Percentiles rank a stretch among this genome's conserved stretches.
Evolutionary conservation across 35 echinoderm and acorn worm species (phyloP).

Genomic region (Holothuria glaberrima): DNA sequence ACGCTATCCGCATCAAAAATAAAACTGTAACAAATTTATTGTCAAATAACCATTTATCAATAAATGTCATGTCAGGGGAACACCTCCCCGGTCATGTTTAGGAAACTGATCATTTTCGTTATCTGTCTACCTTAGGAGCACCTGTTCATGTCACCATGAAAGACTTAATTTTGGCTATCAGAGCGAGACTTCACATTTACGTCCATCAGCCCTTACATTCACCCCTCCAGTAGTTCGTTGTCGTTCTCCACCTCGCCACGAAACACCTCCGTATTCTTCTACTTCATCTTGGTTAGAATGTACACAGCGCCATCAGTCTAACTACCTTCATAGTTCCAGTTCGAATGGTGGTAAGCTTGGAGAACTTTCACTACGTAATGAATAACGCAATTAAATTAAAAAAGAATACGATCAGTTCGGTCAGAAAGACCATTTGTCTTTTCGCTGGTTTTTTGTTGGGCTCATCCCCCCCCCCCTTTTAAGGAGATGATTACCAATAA

Average conservation of each 20-base stretch:
- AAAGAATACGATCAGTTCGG: too few species aligned
- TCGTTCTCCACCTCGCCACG: conserved; percentile 12
- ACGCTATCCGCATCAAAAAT: not conserved
- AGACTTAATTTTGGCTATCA: conserved; percentile 13
- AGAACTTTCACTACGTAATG: too few species aligned
- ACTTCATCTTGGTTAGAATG: conserved; percentile 8
- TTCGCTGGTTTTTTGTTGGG: too few species aligned
- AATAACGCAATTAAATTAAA: too few species aligned
- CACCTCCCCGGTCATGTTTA: too few species aligned
- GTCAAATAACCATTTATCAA: not conserved
- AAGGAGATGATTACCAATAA: too few species aligned
- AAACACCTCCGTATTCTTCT: not conserved
- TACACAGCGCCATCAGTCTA: conserved; percentile 32
- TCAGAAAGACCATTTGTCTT: too few species aligned
- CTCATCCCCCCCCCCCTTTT: too few species aligned
- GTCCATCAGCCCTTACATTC: not conserved
- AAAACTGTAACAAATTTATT: not conserved
- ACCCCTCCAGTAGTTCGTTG: conserved; percentile 13
- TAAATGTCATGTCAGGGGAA: not conserved
- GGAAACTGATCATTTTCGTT: not conserved
- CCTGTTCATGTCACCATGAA: conserved; percentile 32
- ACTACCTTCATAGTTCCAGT: conserved; percentile 17
- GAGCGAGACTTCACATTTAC: conserved; percentile 14
- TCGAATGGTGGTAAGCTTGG: conserved; percentile 7
- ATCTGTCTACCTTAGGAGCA: not conserved